A percentile compares a stretch with the other conserved stretches of the same genome.
These are phyloP conservation scores for Moxostoma hubbsi DNA, from an alignment of 2,797 vertebrate species.

Conservation along the genomic window DNA sequence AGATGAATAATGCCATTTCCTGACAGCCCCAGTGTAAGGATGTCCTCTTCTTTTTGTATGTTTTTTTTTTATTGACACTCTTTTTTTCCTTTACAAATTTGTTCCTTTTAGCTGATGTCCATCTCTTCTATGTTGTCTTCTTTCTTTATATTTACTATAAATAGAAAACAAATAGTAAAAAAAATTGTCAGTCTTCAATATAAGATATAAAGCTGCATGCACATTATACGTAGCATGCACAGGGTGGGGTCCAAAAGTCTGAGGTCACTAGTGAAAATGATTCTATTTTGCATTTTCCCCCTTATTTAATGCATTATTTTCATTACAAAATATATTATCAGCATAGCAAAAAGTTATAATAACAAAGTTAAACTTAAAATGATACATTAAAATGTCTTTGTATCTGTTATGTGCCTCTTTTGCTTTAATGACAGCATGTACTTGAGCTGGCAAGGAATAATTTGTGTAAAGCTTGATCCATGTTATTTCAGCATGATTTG, in stretches of 20 bases:
- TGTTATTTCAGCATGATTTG: background rate
- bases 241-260: conserved; percentile 1
- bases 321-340: background rate
- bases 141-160: conserved; percentile 78
- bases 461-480: too few relatives aligned
- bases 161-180: conserved; percentile 67
- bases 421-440: too few relatives aligned
- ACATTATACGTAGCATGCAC: conserved; percentile 26
- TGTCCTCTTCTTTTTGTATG: conserved; percentile 67
- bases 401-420: too few relatives aligned
- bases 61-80: conserved; percentile 60
- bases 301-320: too few relatives aligned
- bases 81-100: conserved; percentile 60
- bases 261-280: conserved; percentile 1
- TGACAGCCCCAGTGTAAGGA: conserved; percentile 67
- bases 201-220: background rate
- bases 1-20: conserved; percentile 63
- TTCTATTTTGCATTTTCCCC: background rate
- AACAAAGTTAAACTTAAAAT: too few relatives aligned
- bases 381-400: too few relatives aligned
- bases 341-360: too few relatives aligned
- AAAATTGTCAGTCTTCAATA: conserved; percentile 50
- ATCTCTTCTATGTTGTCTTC: conserved; percentile 66
- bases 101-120: conserved; percentile 73
- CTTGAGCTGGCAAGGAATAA: too few relatives aligned